Conservation (phyloP, 2,113 vertebrate species). For the Lophotis ruficrista region DNA sequence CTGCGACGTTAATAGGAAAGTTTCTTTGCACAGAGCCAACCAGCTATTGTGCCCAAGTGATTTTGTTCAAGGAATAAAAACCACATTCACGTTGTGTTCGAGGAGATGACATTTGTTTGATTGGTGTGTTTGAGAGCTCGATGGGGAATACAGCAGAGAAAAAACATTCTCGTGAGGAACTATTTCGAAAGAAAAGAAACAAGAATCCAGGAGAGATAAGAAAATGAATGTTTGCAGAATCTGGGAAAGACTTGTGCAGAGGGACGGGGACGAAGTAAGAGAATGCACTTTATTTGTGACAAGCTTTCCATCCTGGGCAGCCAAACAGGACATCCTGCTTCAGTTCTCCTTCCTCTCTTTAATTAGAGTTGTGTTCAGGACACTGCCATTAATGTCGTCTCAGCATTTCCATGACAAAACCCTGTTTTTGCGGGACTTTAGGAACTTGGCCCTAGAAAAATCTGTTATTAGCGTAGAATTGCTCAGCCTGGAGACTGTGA, state of each 20-base stretch:
- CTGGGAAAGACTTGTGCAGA: slow-evolving; percentile 35
- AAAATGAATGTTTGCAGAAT: slow-evolving; percentile 6
- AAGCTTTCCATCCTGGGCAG: slow-evolving; percentile 72
- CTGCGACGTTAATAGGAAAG: accelerated
- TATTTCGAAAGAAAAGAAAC: slow-evolving; percentile 9
- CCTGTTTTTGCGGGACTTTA: slow-evolving; percentile 24
- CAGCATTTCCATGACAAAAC: slow-evolving; percentile 63
- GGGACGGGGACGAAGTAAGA: slow-evolving; percentile 9
- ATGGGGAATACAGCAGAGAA: not conserved
- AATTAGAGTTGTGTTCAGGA: slow-evolving; percentile 48
- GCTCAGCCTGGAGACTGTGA: not conserved
- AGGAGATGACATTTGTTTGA: not conserved
- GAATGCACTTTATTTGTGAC: slow-evolving; percentile 67
- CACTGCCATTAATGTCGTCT: slow-evolving; percentile 56
- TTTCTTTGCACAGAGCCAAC: slow-evolving; percentile 5
- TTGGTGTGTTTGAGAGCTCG: not conserved
- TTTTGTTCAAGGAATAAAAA: not conserved
- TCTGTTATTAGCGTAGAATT: not conserved
- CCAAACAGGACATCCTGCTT: slow-evolving; percentile 83
- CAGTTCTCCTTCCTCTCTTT: slow-evolving; percentile 73
- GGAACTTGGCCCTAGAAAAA: slow-evolving; percentile 17
- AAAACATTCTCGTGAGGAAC: not conserved
- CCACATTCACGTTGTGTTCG: not conserved
- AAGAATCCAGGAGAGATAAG: slow-evolving; percentile 53
- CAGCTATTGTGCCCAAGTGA: not conserved